These are phyloP conservation scores for Tachuris rubrigastra DNA, from an alignment of 2,113 vertebrate species.

Conservation along the genomic window DNA sequence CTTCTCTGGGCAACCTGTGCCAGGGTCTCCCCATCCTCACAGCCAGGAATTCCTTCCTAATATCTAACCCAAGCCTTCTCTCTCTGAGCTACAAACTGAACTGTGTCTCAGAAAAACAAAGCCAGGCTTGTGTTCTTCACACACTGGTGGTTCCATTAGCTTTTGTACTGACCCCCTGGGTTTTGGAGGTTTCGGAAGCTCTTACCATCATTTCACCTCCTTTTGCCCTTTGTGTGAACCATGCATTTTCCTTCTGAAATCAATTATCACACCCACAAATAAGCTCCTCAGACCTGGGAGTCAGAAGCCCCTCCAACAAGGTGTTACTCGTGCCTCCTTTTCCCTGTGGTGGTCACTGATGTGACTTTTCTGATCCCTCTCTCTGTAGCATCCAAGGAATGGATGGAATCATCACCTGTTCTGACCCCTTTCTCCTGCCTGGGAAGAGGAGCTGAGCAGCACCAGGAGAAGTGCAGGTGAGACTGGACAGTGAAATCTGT, in stretches of 20 bases:
- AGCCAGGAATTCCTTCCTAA: not conserved
- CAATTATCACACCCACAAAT: not conserved
- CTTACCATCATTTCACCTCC: fast-evolving
- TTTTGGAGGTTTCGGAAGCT: not conserved
- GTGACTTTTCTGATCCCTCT: fast-evolving
- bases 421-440: fast-evolving
- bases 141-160: fast-evolving
- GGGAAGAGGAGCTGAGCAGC: not conserved
- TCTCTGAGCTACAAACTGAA: not conserved
- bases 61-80: not conserved
- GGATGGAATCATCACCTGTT: fast-evolving
- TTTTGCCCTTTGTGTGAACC: fast-evolving
- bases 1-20: not conserved
- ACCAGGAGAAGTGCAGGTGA: not conserved
- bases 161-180: not conserved
- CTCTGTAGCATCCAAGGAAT: fast-evolving
- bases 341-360: fast-evolving
- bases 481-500: fast-evolving
- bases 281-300: fast-evolving
- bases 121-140: fast-evolving
- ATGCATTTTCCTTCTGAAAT: not conserved
- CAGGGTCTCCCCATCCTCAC: fast-evolving
- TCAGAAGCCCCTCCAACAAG: fast-evolving
- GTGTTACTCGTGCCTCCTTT: fast-evolving
- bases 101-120: not conserved